A percentile compares a stretch with the other conserved stretches of the same genome.
These are phyloP conservation scores for Protosalanx chinensis DNA, from an alignment of 2,797 vertebrate genomes.

Conservation along the genomic window DNA sequence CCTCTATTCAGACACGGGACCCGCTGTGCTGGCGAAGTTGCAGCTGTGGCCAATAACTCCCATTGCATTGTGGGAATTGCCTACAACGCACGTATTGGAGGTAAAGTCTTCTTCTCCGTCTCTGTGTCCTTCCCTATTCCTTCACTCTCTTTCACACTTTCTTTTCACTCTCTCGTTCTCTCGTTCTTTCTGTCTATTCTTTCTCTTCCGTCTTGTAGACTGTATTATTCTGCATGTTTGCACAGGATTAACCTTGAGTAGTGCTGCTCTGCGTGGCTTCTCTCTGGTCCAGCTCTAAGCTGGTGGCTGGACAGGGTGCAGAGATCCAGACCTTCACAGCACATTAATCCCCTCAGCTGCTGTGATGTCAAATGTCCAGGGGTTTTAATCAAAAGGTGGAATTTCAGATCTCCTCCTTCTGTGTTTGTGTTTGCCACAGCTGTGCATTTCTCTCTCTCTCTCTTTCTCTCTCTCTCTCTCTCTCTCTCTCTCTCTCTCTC, in stretches of 20 bases:
- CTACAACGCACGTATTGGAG: slow-evolving; percentile 82
- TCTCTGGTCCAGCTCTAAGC: slow-evolving; percentile 1
- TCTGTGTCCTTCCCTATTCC: neutral
- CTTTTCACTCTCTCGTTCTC: neutral
- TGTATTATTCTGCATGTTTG: slow-evolving; percentile 24
- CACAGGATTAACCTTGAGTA: slow-evolving; percentile 26
- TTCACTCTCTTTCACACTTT: neutral
- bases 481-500: neutral
- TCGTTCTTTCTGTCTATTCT: neutral
- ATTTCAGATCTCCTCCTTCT: slow-evolving; percentile 9
- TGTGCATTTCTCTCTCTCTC: neutral
- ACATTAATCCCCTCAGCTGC: slow-evolving; percentile 23
- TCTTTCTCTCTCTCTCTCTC: slow-evolving; percentile 2
- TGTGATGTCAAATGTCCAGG: slow-evolving; percentile 15
- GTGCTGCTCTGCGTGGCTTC: slow-evolving; percentile 11
- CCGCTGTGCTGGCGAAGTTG: slow-evolving; percentile 86
- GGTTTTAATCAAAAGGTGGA: slow-evolving; percentile 27
- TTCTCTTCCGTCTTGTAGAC: neutral
- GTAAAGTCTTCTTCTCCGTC: slow-evolving; percentile 53
- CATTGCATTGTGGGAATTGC: slow-evolving; percentile 82
- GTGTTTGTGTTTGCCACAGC: slow-evolving; percentile 10
- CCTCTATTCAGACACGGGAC: slow-evolving; percentile 80
- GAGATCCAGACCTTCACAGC: slow-evolving; percentile 22
- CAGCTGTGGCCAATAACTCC: slow-evolving; percentile 79
- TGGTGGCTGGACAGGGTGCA: neutral